phyloP scores from a whole-genome alignment of 2,113 vertebrate genomes.

The Catharus minimus region DNA sequence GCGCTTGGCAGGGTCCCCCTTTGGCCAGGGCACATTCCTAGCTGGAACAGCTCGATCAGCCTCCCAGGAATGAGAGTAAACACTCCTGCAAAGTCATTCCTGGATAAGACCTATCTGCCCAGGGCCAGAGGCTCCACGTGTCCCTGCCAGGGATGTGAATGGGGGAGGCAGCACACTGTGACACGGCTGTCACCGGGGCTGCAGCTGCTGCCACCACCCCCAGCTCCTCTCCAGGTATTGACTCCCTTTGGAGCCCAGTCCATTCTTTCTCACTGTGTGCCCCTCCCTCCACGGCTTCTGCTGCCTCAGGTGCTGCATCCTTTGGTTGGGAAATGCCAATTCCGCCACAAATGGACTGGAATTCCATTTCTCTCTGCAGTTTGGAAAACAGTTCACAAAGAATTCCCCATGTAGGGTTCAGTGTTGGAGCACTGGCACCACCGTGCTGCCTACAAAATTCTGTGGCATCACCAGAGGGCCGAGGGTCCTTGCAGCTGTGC shows the following conservation, averaged over 20 bases:
- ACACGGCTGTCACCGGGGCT: accelerated
- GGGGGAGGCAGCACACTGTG: background rate
- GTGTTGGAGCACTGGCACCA: accelerated
- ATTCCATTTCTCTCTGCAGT: accelerated
- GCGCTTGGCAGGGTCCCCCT: background rate
- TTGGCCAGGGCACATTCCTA: background rate
- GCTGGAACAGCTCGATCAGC: constrained; percentile 12
- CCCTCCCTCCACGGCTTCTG: background rate
- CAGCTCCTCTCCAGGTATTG: background rate
- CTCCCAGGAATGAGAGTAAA: constrained; percentile 17
- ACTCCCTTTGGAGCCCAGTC: background rate
- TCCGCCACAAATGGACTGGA: accelerated
- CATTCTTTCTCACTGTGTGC: accelerated
- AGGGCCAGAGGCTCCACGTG: background rate
- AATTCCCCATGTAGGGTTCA: accelerated
- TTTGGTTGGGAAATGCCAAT: background rate
- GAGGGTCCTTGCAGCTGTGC: background rate
- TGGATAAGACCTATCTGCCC: background rate
- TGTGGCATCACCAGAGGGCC: accelerated
- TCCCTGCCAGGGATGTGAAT: background rate
- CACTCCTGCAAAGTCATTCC: constrained; percentile 10
- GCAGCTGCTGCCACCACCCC: background rate
- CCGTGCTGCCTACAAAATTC: accelerated
- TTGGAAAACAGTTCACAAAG: background rate
- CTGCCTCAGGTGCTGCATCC: background rate